phyloP scores from a whole-genome alignment of 2,113 vertebrate genomes.

The Probosciger aterrimus region DNA sequence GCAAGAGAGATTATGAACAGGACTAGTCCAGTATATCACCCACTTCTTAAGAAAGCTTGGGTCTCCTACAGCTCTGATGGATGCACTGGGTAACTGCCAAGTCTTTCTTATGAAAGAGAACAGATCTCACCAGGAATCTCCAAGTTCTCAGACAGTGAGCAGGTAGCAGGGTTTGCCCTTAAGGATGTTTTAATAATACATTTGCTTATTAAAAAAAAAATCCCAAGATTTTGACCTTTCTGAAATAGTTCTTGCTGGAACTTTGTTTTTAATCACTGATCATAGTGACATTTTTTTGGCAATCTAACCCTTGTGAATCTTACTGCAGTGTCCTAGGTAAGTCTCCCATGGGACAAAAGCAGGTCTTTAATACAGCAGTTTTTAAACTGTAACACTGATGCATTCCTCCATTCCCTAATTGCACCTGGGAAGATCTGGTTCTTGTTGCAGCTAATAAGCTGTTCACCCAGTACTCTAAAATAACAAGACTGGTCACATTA shows the following conservation, averaged over 20 bases:
- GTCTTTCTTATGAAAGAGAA: not conserved
- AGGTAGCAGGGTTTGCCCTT: not conserved
- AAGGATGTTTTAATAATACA: conserved; percentile 52
- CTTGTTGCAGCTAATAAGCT: not conserved
- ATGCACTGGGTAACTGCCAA: not conserved
- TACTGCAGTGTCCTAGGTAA: conserved; percentile 18
- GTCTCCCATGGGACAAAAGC: conserved; percentile 18
- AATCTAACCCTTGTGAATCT: conserved; percentile 21
- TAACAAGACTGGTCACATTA: not conserved
- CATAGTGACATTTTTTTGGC: conserved; percentile 32
- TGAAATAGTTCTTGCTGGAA: conserved; percentile 46
- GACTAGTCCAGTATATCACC: not conserved
- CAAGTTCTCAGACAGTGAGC: not conserved
- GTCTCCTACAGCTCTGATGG: not conserved
- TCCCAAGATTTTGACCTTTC: conserved; percentile 41
- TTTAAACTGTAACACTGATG: conserved; percentile 16
- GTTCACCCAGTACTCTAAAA: conserved; percentile 22
- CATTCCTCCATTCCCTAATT: conserved; percentile 17
- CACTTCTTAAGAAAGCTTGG: not conserved
- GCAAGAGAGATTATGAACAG: not conserved
- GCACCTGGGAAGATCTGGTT: conserved; percentile 22
- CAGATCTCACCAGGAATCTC: not conserved
- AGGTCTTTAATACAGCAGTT: not conserved
- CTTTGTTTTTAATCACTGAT: conserved; percentile 56
- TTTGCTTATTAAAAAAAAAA: conserved; percentile 10